Base-by-base conservation (phyloP, 2,888 invertebrate species). In the Macrophya annulata region DNA sequence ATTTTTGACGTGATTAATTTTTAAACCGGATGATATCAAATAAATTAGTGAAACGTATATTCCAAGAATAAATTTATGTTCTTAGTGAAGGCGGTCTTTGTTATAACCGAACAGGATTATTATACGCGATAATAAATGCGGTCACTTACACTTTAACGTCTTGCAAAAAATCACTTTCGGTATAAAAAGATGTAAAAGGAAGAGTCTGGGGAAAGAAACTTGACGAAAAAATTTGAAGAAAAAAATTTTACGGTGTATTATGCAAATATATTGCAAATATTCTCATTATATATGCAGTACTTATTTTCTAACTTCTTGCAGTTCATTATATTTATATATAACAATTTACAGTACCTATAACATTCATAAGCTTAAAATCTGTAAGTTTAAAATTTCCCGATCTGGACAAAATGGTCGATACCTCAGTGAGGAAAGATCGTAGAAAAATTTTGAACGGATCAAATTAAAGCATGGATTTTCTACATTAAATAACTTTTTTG, bases 11-110 rank as follows among this genome's bases (percentile, higher is more conserved):
- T 68, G 37, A 68, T 68, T 68, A 37, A 68, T 68, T 12, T 15
- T 48, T 12, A 48, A 12, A 12, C 48, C 37, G 17, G 72, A 74
- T 45, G 45, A 45, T 25, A 74, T 45, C 43, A 45, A 74, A 10
- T 45, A 45, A 74, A 74, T 74, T 45, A 45, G 45, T 21, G n/a
- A 74, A 45, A 17, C 72, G 71, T 25, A 21, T 0, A 45, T 45
- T 74, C 45, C 45, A 8, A 74, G 72, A 74, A 45, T 45, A 25
- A 74, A 74, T 45, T 74, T 9, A 45, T 45, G 10, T 45, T 12
- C 72, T 40, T 12, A n/a, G n/a, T 74, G 21, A 74, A 74, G 45
- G 72, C n/a, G 5, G 43, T 25, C 72, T 74, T 21, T 74, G 72
- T 74, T 17, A 12, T 68, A 15, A 68, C 31, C n/a, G 12, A 21